Evolutionary conservation across 2,888 invertebrate species (phyloP).

Genomic region (Lasioglossum villosulum): DNA sequence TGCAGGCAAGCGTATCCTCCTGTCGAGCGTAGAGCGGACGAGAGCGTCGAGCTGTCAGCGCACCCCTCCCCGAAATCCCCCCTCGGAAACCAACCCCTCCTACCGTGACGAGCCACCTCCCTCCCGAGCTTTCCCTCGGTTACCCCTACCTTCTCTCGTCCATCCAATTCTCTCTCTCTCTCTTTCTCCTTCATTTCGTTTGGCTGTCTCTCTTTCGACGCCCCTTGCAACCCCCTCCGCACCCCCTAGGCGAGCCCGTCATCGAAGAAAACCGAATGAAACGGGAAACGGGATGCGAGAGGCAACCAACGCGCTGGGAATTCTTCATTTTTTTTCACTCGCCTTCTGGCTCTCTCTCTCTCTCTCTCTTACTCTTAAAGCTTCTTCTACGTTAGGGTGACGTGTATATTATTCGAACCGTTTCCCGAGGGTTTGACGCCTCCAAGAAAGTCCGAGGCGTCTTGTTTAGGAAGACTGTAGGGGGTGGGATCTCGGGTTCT

Average conservation of each 20-base stretch:
- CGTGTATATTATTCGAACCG: slow-evolving; percentile 19
- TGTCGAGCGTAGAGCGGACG: slow-evolving; percentile 80
- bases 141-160: neutral
- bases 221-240: slow-evolving; percentile 56
- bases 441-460: slow-evolving; percentile 3
- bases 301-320: slow-evolving; percentile 22
- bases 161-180: slow-evolving; percentile 49
- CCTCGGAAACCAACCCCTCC: slow-evolving; percentile 78
- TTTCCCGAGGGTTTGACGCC: neutral
- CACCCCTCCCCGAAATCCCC: slow-evolving; percentile 82
- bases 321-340: slow-evolving; percentile 2
- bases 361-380: neutral
- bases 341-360: neutral
- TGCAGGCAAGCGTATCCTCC: slow-evolving; percentile 84
- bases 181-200: slow-evolving; percentile 27
- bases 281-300: slow-evolving; percentile 36
- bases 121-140: slow-evolving; percentile 63
- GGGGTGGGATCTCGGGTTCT: neutral
- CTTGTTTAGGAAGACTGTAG: neutral
- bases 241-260: slow-evolving; percentile 46
- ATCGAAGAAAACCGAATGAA: slow-evolving; percentile 62
- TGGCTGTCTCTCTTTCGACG: slow-evolving; percentile 56
- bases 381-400: neutral
- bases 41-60: slow-evolving; percentile 84
- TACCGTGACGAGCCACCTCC: slow-evolving; percentile 68